These are phyloP conservation scores for Oxygymnocypris stewartii DNA, from an alignment of 2,113 vertebrate species.

Conservation along the genomic window DNA sequence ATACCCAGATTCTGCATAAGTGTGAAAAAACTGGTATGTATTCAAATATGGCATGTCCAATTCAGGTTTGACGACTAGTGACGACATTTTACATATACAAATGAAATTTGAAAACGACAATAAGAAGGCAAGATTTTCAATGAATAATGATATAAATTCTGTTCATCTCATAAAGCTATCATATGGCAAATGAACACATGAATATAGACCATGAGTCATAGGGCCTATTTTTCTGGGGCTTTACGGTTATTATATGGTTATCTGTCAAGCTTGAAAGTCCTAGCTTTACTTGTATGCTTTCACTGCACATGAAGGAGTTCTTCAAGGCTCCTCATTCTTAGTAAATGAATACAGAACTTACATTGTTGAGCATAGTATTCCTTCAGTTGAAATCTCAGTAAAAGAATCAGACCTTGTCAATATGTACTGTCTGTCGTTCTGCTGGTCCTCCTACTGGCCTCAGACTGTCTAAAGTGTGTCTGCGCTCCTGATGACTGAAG, in stretches of 20 bases:
- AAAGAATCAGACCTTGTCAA: slow-evolving; percentile 69
- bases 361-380: too few species aligned
- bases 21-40: too few species aligned
- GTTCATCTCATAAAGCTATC: background rate
- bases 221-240: background rate
- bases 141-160: background rate
- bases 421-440: slow-evolving; percentile 57
- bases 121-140: too few species aligned
- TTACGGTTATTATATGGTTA: background rate
- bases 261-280: background rate
- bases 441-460: slow-evolving; percentile 62
- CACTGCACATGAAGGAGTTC: background rate
- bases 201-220: background rate
- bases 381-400: background rate
- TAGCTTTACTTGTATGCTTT: background rate
- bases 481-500: slow-evolving; percentile 74
- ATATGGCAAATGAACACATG: background rate
- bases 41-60: too few species aligned
- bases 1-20: too few species aligned
- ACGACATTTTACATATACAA: background rate
- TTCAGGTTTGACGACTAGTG: background rate
- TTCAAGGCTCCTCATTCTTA: background rate
- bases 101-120: too few species aligned
- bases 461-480: slow-evolving; percentile 76
- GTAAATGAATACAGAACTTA: background rate